Conservation (phyloP, 2,113 vertebrate species). For the Calonectris borealis region DNA sequence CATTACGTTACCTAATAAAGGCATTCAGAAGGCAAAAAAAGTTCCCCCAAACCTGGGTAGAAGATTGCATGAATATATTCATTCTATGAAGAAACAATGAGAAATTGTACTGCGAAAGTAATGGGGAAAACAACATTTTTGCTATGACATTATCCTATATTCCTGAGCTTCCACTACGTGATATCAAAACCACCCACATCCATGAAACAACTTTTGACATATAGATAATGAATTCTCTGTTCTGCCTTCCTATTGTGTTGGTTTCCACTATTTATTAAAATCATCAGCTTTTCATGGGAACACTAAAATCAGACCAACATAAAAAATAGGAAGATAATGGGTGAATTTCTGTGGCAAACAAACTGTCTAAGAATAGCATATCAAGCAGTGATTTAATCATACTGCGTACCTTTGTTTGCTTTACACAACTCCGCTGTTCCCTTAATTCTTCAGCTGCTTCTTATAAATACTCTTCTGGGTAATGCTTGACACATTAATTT, state of each 20-base stretch:
- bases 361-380: background rate
- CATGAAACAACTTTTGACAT: background rate
- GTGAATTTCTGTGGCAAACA: background rate
- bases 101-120: background rate
- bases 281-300: background rate
- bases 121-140: background rate
- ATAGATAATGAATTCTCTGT: background rate
- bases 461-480: conserved; percentile 18
- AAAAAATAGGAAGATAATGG: background rate
- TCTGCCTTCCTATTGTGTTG: background rate
- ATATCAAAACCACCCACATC: background rate
- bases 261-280: background rate
- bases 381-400: background rate
- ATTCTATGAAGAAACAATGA: conserved; percentile 5
- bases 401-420: background rate
- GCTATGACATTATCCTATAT: background rate
- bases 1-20: background rate
- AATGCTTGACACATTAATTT: conserved; percentile 20
- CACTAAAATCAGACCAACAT: background rate
- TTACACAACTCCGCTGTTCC: background rate
- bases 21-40: conserved; percentile 2
- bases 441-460: conserved; percentile 17
- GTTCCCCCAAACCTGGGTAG: background rate
- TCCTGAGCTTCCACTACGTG: background rate
- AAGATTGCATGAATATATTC: conserved; percentile 36